phyloP scores from a whole-genome alignment of 2,113 vertebrate genomes.

The Aramus guarauna region DNA sequence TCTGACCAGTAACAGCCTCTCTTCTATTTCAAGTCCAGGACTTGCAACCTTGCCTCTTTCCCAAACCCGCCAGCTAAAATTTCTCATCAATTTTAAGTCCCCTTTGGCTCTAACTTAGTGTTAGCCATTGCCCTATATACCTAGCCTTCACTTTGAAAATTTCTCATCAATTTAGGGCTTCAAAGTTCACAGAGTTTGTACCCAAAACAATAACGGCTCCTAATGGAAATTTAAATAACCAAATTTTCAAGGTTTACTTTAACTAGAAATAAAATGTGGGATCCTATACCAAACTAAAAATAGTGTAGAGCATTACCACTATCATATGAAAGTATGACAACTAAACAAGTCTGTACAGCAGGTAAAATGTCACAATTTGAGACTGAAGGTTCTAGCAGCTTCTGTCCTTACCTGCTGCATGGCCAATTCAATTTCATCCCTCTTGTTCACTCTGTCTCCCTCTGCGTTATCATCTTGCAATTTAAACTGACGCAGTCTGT shows the following conservation, averaged over 20 bases:
- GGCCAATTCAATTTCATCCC: constrained; percentile 89
- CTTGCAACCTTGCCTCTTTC: neutral
- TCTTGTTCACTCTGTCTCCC: constrained; percentile 81
- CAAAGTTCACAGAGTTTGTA: neutral
- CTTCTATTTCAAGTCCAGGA: neutral
- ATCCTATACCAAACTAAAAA: neutral
- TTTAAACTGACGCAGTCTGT: constrained; percentile 86
- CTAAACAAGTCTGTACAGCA: neutral
- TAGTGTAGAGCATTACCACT: neutral
- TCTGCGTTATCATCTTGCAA: constrained; percentile 83
- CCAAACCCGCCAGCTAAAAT: neutral
- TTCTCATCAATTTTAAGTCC: neutral
- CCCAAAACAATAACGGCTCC: neutral
- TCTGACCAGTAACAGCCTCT: neutral
- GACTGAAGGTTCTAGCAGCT: neutral
- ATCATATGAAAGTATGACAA: neutral
- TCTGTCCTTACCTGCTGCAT: constrained; percentile 87
- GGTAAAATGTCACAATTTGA: neutral
- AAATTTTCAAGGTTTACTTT: neutral
- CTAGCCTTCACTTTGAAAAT: neutral
- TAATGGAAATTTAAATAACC: neutral
- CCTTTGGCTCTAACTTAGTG: neutral
- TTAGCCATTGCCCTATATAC: neutral
- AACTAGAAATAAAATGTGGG: neutral
- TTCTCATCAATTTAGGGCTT: neutral